Evolutionary conservation across 2,797 vertebrate species (phyloP), one percentile per base, ranked within the genome.

Genomic region (Chrosomus eos): DNA sequence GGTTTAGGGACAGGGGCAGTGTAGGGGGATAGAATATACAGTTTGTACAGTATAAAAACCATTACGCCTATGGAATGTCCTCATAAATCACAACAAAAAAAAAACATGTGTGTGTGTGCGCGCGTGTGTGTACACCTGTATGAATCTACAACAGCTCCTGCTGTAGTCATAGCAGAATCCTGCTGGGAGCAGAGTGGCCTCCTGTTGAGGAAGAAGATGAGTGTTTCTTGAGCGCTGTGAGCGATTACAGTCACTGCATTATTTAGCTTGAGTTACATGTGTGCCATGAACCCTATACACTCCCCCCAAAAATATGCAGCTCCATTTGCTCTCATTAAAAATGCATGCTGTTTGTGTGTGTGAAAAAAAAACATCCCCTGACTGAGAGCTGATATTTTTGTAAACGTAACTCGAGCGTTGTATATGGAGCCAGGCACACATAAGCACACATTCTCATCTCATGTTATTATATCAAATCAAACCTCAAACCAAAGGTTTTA

Each of bases 281-380:
- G 79, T 88, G 75, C 88, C 62, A 85, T 86, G 81, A 87, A 89
- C 78, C 43, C 67, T 83, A 72, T 71, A 85, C 86, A 67, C 70
- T 67, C 77, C 77, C 45, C 73, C 73, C 19, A 79, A 89, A 86
- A 83, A 85, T 87, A 88, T 79, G 81, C 64, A 51, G 76, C 84
- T 86, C 81, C 87, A 87, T 92, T 91, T 92, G 87, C 85, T 88
- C 74, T 90, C 88, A 92, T 92, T 81, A 92, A 91, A 91, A 76
- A 88, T 91, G 84, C 36, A 92, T 89, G 31, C 26, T 48, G 48
- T 88, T 85, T 88, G 77, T 73, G 72, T 26, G 21, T 19, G 48
- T 7, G 2, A 14, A 58, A 58, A 58, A 58, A 55, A 55, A 55
- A 78, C 67, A 80, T 88, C 71, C 79, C 76, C 77, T 83, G 81